Percentiles rank a stretch among this genome's conserved stretches.
These are phyloP conservation scores for Acrobasis suavella DNA, from an alignment of 2,888 invertebrate genomes.

Conservation along the genomic window DNA sequence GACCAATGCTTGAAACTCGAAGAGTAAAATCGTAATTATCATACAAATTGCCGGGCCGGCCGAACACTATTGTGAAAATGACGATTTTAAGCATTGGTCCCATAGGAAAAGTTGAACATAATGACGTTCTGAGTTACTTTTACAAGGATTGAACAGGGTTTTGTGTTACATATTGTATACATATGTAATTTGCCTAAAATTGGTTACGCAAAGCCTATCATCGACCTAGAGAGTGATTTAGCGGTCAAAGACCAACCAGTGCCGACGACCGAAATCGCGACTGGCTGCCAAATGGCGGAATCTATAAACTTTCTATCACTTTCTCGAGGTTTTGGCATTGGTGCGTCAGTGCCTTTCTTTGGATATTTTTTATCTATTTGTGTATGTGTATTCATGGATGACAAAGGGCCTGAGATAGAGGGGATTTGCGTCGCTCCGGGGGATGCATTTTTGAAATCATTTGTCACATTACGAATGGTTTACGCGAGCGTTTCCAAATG, in stretches of 20 bases:
- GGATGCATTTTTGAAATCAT: too few relatives aligned
- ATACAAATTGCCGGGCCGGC: too few relatives aligned
- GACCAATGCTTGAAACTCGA: too few relatives aligned
- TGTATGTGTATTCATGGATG: neutral
- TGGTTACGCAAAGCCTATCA: neutral
- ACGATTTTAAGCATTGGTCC: too few relatives aligned
- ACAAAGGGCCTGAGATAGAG: neutral
- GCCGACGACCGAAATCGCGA: neutral
- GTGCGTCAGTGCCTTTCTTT: neutral
- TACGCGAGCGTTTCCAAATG: too few relatives aligned
- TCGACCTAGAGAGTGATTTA: neutral
- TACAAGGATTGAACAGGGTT: too few relatives aligned
- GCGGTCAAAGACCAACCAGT: neutral
- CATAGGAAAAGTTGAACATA: too few relatives aligned
- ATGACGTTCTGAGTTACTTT: too few relatives aligned
- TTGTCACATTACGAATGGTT: too few relatives aligned
- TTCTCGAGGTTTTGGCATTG: neutral
- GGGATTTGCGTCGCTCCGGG: neutral
- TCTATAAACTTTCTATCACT: slow-evolving; percentile 1
- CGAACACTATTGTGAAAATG: too few relatives aligned
- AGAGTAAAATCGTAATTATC: too few relatives aligned
- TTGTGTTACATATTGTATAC: neutral
- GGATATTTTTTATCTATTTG: neutral
- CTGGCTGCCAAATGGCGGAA: neutral
- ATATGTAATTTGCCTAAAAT: neutral